Evolutionary conservation across 2,797 vertebrate genomes (phyloP).

Genomic region (Pelodytes ibericus): DNA sequence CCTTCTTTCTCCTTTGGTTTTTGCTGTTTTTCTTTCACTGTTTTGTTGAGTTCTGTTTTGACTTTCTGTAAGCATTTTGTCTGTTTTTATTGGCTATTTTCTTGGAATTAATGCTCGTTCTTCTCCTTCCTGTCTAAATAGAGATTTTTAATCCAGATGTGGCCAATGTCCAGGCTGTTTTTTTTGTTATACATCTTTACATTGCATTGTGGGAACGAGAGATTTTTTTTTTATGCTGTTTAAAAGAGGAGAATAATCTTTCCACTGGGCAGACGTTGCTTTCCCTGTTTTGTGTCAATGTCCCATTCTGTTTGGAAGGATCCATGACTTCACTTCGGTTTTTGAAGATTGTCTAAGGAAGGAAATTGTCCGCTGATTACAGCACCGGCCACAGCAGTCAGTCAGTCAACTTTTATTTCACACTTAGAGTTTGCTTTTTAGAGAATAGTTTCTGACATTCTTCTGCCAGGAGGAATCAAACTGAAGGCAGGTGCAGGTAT

Average conservation of each 20-base stretch:
- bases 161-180: conserved; percentile 13
- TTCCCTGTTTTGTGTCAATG: conserved; percentile 1
- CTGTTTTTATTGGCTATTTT: conserved; percentile 43
- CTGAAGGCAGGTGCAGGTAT: no score
- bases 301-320: neutral
- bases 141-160: conserved; percentile 23
- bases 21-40: conserved; percentile 20
- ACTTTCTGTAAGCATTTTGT: conserved; percentile 32
- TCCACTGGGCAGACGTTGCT: neutral
- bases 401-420: neutral
- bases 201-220: conserved; percentile 8
- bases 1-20: conserved; percentile 10
- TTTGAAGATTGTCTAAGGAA: neutral
- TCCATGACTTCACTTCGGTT: neutral
- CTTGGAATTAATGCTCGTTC: conserved; percentile 22
- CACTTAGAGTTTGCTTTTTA: neutral
- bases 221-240: neutral
- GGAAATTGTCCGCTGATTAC: conserved; percentile 6
- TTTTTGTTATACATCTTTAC: neutral
- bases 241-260: neutral
- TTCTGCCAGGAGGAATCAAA: neutral
- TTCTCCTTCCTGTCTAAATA: conserved; percentile 38
- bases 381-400: conserved; percentile 1
- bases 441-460: neutral
- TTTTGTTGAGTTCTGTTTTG: conserved; percentile 5